Conservation (phyloP, 2,113 vertebrate species). For the Pongo abelii region DNA sequence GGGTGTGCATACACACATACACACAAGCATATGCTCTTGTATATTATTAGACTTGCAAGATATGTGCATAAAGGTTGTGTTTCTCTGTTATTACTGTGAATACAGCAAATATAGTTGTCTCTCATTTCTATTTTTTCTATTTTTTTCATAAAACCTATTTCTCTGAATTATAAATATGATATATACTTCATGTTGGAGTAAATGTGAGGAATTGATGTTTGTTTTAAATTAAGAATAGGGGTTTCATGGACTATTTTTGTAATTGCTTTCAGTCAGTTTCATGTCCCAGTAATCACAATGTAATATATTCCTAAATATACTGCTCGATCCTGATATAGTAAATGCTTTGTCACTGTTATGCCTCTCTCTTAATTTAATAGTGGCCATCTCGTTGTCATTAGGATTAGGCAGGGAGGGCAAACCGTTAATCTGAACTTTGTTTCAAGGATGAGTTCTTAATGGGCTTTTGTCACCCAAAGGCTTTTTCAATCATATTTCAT, state of each 20-base stretch:
- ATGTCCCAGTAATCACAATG: not conserved
- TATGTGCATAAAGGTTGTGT: not conserved
- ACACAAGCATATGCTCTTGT: not conserved
- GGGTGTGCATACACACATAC: not conserved
- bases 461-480: not conserved
- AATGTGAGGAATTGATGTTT: not conserved
- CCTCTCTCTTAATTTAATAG: not conserved
- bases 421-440: not conserved
- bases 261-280: not conserved
- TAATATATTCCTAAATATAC: not conserved
- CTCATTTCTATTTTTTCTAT: not conserved
- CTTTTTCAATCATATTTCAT: not conserved
- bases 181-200: not conserved
- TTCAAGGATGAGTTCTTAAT: not conserved
- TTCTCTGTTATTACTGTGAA: not conserved
- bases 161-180: not conserved
- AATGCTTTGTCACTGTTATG: not conserved
- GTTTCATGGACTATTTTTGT: not conserved
- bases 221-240: not conserved
- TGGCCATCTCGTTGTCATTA: not conserved
- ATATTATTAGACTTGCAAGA: not conserved
- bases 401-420: not conserved
- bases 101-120: not conserved
- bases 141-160: not conserved
- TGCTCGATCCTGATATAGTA: not conserved